A percentile compares a stretch with the other conserved stretches of the same genome.
Conservation (phyloP, 2,113 vertebrate species). For the Bufo gargarizans region DNA sequence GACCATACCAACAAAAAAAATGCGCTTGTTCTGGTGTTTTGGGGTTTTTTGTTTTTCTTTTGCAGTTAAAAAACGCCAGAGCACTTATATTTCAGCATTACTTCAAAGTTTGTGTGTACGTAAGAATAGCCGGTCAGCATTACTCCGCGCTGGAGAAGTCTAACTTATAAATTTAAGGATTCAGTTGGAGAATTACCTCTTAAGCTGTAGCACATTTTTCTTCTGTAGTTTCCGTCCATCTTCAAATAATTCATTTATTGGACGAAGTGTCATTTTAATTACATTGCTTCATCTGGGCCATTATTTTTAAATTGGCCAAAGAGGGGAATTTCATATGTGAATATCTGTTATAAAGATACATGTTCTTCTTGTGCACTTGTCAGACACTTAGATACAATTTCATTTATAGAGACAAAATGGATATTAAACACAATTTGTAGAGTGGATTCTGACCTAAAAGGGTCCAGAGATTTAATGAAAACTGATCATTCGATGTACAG, state of each 20-base stretch:
- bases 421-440: neutral
- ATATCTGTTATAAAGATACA: neutral
- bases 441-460: neutral
- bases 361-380: neutral
- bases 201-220: neutral
- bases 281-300: slow-evolving; percentile 13
- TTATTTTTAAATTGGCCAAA: slow-evolving; percentile 25
- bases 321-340: neutral
- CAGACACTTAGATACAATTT: neutral
- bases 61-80: too few relatives aligned
- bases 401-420: neutral
- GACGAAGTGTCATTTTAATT: slow-evolving; percentile 25
- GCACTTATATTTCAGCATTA: too few relatives aligned
- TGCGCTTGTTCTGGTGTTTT: too few relatives aligned
- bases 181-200: neutral
- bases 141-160: neutral
- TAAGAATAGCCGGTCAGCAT: neutral
- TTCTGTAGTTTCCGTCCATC: neutral
- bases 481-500: neutral
- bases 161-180: neutral
- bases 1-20: too few relatives aligned
- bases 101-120: neutral
- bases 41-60: too few relatives aligned
- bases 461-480: neutral
- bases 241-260: slow-evolving; percentile 18